Evolutionary conservation across 1,140 invertebrate genomes (phyloP).

Genomic region (Drosophila ohnishii): DNA sequence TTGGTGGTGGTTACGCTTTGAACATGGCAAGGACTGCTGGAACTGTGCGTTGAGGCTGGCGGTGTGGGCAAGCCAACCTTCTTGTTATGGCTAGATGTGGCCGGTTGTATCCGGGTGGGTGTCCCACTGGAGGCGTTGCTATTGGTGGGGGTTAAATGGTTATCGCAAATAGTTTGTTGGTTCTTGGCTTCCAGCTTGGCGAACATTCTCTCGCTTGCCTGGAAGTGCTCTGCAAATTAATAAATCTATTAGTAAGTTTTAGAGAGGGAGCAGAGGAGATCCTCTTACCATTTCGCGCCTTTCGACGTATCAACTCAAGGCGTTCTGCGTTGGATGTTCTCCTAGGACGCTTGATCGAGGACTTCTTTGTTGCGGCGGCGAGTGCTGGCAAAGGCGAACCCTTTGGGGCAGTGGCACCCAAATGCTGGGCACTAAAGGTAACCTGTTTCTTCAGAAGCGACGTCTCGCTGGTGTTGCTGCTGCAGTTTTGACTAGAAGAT

Average conservation of each 20-base stretch:
- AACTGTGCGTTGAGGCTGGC: constrained; percentile 65
- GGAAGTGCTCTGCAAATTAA: constrained; percentile 45
- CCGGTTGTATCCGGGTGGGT: constrained; percentile 41
- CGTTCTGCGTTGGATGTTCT: constrained; percentile 37
- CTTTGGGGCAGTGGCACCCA: constrained; percentile 31
- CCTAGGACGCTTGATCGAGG: constrained; percentile 50
- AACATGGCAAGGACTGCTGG: constrained; percentile 39
- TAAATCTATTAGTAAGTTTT: not conserved
- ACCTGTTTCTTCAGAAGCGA: constrained; percentile 60
- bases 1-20: constrained; percentile 29
- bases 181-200: constrained; percentile 55
- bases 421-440: constrained; percentile 47
- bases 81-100: constrained; percentile 11
- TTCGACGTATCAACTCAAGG: constrained; percentile 40
- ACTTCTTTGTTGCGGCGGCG: constrained; percentile 25
- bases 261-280: rapidly evolving
- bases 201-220: constrained; percentile 61
- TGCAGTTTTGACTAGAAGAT: constrained; percentile 62
- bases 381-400: not conserved
- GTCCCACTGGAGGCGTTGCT: constrained; percentile 64
- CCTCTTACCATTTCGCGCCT: constrained; percentile 47
- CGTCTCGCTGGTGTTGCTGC: constrained; percentile 55
- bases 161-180: constrained; percentile 18
- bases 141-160: constrained; percentile 60
- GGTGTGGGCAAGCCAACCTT: constrained; percentile 53